A percentile compares a stretch with the other conserved stretches of the same genome.
Evolutionary conservation across 2,797 vertebrate species (phyloP).

Genomic region (Dromococcyx pavoninus): DNA sequence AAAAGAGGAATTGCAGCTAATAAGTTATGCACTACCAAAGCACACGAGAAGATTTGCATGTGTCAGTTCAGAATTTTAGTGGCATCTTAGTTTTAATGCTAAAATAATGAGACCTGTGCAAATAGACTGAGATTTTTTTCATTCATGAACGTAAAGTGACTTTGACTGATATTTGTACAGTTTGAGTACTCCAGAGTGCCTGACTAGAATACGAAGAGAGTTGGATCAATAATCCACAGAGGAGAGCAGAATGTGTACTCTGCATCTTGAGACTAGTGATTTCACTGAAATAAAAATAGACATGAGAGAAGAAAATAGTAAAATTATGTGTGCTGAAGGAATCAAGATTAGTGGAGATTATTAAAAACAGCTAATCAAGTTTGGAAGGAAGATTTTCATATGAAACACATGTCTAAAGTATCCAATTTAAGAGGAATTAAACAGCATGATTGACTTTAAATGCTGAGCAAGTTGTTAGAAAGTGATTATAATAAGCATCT

Average conservation of each 20-base stretch:
- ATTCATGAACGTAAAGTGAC: not conserved
- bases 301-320: not conserved
- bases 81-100: not conserved
- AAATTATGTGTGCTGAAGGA: not conserved
- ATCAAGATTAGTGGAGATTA: not conserved
- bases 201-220: not conserved
- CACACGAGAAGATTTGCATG: not conserved
- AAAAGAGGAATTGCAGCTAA: not conserved
- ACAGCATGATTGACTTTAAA: slow-evolving; percentile 57
- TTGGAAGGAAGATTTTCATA: slow-evolving; percentile 19
- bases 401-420: not conserved
- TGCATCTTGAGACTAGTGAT: not conserved
- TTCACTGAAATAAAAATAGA: slow-evolving; percentile 30
- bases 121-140: not conserved
- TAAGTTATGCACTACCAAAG: not conserved
- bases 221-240: not conserved
- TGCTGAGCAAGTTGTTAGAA: slow-evolving; percentile 46
- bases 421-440: slow-evolving; percentile 50
- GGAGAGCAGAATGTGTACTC: not conserved
- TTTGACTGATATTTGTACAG: not conserved
- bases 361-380: slow-evolving; percentile 55
- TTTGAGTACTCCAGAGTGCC: not conserved
- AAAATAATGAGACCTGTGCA: not conserved
- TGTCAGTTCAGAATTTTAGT: not conserved
- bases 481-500: slow-evolving; percentile 49